Percentiles rank a stretch among this genome's conserved stretches.
Conservation (phyloP, 1,140 invertebrate genomes). For the Diorhabda elongata region DNA sequence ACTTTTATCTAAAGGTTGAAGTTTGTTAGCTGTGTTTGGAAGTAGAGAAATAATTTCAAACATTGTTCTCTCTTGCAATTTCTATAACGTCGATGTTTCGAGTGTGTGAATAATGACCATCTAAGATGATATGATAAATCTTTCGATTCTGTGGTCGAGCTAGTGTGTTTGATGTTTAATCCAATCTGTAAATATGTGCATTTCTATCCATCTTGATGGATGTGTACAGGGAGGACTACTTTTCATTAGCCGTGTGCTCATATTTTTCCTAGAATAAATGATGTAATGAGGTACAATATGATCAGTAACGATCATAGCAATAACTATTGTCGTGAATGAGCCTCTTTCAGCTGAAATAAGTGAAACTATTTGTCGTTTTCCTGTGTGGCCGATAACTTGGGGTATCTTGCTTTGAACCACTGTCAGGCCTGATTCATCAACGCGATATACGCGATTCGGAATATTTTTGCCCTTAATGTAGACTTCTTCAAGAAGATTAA, state of each 20-base stretch:
- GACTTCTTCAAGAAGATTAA: background rate
- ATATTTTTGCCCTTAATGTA: background rate
- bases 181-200: background rate
- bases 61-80: background rate
- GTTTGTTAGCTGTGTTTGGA: background rate
- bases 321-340: background rate
- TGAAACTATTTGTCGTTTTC: background rate
- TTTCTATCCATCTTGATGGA: background rate
- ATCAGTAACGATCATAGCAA: too few relatives aligned
- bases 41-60: background rate
- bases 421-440: background rate
- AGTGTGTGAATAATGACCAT: background rate
- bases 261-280: background rate
- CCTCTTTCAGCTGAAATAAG: background rate
- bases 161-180: background rate
- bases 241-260: background rate
- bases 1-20: too few relatives aligned
- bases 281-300: background rate
- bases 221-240: background rate
- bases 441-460: background rate
- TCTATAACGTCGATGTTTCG: background rate
- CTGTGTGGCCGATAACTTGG: background rate
- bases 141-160: background rate
- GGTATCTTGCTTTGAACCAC: background rate
- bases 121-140: background rate